A percentile compares a stretch with the other conserved stretches of the same genome.
phyloP scores from a whole-genome alignment of 2,797 vertebrate genomes.

The Poecile montanus region DNA sequence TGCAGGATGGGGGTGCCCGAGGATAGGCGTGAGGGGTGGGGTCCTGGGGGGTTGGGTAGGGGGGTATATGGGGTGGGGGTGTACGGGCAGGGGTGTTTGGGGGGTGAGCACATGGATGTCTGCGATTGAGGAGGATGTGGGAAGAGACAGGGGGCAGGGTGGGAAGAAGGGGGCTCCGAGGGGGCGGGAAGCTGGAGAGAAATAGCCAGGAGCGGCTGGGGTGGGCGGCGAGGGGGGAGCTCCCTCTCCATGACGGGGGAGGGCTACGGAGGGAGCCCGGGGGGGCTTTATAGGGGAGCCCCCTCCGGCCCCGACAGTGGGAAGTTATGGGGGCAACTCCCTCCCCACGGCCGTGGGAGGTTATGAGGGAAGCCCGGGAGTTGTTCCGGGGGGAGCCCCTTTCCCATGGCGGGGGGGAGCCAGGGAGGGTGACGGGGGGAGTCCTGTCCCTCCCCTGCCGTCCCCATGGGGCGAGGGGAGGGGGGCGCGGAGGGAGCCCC shows the following conservation, averaged over 20 bases:
- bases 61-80: background rate
- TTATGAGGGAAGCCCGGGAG: background rate
- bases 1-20: too few species aligned
- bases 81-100: background rate
- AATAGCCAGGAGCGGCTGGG: background rate
- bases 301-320: background rate
- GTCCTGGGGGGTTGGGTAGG: background rate
- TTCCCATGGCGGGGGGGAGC: background rate
- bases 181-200: too few species aligned
- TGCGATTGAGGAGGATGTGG: background rate
- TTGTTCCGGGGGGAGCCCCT: background rate
- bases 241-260: too few species aligned
- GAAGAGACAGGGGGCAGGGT: background rate
- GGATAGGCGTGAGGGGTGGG: background rate
- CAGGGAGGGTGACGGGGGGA: background rate
- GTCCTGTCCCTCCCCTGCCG: background rate
- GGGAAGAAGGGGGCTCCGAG: background rate
- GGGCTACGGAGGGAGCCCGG: background rate
- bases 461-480: background rate
- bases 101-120: background rate
- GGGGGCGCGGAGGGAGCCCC: too few species aligned
- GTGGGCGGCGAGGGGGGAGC: background rate
- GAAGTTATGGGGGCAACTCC: background rate
- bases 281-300: background rate
- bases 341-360: too few species aligned